These are phyloP conservation scores for Drosophila niveifrons DNA, from an alignment of 2,888 invertebrate species.

Conservation along the genomic window DNA sequence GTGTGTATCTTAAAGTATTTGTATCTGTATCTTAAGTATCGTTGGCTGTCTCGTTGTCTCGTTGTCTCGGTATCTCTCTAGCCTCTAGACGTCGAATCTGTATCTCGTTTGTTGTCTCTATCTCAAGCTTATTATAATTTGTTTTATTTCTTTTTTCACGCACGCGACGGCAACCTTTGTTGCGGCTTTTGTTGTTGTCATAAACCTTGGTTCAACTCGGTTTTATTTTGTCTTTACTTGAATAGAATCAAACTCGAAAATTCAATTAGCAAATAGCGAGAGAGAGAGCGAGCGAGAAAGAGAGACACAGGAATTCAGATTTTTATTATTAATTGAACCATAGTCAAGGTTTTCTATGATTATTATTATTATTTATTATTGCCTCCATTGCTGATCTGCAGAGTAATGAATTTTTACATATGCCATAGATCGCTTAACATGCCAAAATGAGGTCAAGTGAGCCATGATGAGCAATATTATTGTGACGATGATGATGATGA, in stretches of 20 bases:
- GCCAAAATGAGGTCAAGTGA: slow-evolving; percentile 67
- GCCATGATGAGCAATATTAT: slow-evolving; percentile 29
- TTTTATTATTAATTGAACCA: slow-evolving; percentile 73
- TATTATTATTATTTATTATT: slow-evolving; percentile 38
- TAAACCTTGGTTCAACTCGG: slow-evolving; percentile 44
- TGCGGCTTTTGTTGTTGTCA: slow-evolving; percentile 33
- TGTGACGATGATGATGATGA: slow-evolving; percentile 27
- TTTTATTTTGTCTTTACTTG: slow-evolving; percentile 35
- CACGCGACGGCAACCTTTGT: slow-evolving; percentile 55
- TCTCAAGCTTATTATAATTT: slow-evolving; percentile 55
- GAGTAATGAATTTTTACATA: slow-evolving; percentile 53
- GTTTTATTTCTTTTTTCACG: slow-evolving; percentile 45
- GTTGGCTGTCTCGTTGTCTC: slow-evolving; percentile 2
- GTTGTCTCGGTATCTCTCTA: slow-evolving; percentile 14
- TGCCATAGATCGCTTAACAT: slow-evolving; percentile 33
- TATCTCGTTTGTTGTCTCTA: slow-evolving; percentile 42
- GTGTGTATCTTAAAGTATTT: slow-evolving; percentile 23
- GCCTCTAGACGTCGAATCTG: slow-evolving; percentile 1
- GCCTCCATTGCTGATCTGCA: slow-evolving; percentile 17
- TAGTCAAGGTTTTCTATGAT: slow-evolving; percentile 65
- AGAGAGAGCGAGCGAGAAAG: slow-evolving; percentile 26
- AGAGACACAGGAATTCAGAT: slow-evolving; percentile 55
- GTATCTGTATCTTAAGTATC: slow-evolving; percentile 15
- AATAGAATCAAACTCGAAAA: slow-evolving; percentile 56
- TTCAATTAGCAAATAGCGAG: slow-evolving; percentile 62